phyloP scores from a whole-genome alignment of 2,888 invertebrate genomes.

The Latheticus oryzae region DNA sequence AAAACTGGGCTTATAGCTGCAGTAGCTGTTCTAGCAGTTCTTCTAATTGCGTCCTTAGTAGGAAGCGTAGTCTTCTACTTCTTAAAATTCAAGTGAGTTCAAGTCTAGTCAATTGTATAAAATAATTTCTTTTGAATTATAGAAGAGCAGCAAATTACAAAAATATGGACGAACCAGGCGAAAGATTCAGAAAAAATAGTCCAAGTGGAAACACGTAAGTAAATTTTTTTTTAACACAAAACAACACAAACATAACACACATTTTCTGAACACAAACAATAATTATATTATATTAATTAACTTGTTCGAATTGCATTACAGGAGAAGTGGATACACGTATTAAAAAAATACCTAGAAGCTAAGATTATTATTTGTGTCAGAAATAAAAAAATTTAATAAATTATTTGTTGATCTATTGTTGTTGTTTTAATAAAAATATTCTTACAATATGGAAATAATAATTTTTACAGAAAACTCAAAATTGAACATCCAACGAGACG shows the following conservation, averaged over 20 bases:
- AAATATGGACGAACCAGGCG: conserved; percentile 30
- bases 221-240: conserved; percentile 6
- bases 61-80: conserved; percentile 56
- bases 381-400: too few species aligned
- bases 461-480: conserved; percentile 20
- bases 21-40: conserved; percentile 56
- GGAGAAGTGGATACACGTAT: too few species aligned
- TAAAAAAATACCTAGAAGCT: too few species aligned
- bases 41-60: conserved; percentile 53
- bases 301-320: conserved; percentile 6
- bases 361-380: too few species aligned
- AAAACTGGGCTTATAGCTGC: conserved; percentile 55
- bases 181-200: conserved; percentile 30
- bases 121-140: conserved; percentile 10
- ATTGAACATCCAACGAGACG: conserved; percentile 35
- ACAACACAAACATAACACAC: conserved; percentile 16
- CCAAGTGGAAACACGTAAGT: conserved; percentile 32
- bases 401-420: too few species aligned
- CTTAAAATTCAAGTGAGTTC: conserved; percentile 54
- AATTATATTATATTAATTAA: conserved; percentile 14
- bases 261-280: conserved; percentile 30
- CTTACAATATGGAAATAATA: conserved; percentile 1
- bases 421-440: background rate
- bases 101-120: background rate
- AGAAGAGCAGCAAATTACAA: conserved; percentile 32